These are phyloP conservation scores for Caenorhabditis japonica DNA, from an alignment of 2,888 invertebrate genomes.

Conservation along the genomic window DNA sequence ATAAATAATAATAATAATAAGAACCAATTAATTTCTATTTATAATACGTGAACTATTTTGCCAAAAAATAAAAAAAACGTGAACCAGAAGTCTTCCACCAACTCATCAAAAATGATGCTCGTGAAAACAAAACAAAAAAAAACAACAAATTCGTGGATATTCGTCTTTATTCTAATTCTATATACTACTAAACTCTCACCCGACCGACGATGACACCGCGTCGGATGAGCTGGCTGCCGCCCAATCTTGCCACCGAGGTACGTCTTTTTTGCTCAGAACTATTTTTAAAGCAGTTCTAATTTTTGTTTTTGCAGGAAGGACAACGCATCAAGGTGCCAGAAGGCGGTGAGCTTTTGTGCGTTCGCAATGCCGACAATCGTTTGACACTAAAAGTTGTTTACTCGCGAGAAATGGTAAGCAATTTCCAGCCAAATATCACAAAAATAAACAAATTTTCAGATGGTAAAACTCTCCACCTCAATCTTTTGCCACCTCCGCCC, in stretches of 20 bases:
- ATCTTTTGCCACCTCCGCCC: conserved; percentile 33
- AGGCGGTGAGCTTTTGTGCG: conserved; percentile 47
- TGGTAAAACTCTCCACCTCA: conserved; percentile 32
- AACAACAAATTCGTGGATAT: no score
- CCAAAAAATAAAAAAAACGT: no score
- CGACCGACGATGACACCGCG: conserved; percentile 5
- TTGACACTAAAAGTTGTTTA: conserved; percentile 38
- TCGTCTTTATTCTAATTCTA: conserved; percentile 29
- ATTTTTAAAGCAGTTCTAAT: no score
- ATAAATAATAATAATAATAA: no score
- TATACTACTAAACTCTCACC: no score
- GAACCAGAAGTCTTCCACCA: no score
- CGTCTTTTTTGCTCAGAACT: neutral
- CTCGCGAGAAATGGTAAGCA: conserved; percentile 31
- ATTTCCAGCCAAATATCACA: neutral
- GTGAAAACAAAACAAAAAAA: no score
- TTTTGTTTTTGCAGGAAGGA: conserved; percentile 29
- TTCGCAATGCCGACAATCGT: conserved; percentile 16
- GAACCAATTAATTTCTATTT: no score
- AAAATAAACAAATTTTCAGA: conserved; percentile 5
- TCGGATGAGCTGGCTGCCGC: conserved; percentile 13
- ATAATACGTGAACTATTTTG: conserved; percentile 17
- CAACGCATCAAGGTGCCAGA: conserved; percentile 35
- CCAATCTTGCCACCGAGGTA: neutral
- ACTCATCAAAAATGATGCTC: no score